Conservation (phyloP, 2,797 vertebrate species). For the Meda fulgida region DNA sequence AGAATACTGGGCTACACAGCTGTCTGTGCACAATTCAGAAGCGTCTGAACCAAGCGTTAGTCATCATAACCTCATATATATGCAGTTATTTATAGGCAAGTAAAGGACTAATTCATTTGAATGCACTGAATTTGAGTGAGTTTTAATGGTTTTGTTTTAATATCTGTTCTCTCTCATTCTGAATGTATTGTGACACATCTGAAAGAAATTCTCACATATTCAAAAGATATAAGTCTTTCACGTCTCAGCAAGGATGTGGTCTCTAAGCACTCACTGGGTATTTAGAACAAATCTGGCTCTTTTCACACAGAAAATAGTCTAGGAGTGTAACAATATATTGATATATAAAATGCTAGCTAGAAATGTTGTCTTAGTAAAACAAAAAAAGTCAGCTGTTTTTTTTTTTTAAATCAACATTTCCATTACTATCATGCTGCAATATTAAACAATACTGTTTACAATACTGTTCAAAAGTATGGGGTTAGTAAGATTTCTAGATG, state of each 20-base stretch:
- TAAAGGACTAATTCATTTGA: background rate
- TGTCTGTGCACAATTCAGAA: background rate
- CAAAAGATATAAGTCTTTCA: background rate
- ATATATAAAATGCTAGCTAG: background rate
- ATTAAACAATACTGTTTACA: no score
- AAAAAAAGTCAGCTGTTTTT: background rate
- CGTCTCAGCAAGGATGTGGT: background rate
- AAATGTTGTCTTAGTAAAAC: background rate
- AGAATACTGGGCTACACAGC: background rate
- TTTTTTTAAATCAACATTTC: no score
- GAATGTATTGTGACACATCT: background rate
- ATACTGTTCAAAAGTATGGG: no score
- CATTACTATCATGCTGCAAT: no score
- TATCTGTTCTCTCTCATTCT: background rate
- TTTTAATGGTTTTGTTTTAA: background rate
- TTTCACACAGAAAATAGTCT: background rate
- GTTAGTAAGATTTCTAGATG: no score
- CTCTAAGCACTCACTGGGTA: background rate
- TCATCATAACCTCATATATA: background rate
- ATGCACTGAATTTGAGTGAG: background rate
- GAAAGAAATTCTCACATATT: background rate
- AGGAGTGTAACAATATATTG: no score
- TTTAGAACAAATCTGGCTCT: background rate
- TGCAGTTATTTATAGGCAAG: background rate
- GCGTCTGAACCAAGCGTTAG: no score